These are phyloP conservation scores for Itoplectis maculator DNA, from an alignment of 2,888 invertebrate genomes.

Conservation along the genomic window DNA sequence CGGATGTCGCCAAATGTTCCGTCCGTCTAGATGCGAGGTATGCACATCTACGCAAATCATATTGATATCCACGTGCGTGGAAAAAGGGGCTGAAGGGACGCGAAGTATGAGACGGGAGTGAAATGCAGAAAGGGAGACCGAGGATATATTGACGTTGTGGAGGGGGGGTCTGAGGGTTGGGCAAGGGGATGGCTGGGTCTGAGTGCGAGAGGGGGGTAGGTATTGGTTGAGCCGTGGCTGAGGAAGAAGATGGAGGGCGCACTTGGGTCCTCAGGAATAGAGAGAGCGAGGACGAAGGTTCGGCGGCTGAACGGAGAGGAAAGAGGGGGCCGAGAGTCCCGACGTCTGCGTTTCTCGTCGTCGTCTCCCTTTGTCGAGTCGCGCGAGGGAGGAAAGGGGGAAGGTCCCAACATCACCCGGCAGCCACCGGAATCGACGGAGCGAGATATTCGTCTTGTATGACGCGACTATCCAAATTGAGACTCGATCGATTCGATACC, in stretches of 20 bases:
- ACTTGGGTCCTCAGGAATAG: slow-evolving; percentile 47
- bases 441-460: slow-evolving; percentile 78
- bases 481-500: slow-evolving; percentile 78
- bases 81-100: too few relatives aligned
- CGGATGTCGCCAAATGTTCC: not conserved
- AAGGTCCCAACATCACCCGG: slow-evolving; percentile 48
- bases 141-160: slow-evolving; percentile 56
- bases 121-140: slow-evolving; percentile 45
- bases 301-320: too few relatives aligned
- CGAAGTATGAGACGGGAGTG: slow-evolving; percentile 51
- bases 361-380: slow-evolving; percentile 55
- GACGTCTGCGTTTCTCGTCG: slow-evolving; percentile 50
- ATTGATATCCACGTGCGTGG: slow-evolving; percentile 58
- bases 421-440: slow-evolving; percentile 69
- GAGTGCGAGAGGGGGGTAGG: too few relatives aligned
- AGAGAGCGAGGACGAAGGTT: slow-evolving; percentile 18
- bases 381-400: not conserved
- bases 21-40: not conserved
- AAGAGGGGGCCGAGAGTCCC: slow-evolving; percentile 23
- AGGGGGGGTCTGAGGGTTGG: not conserved
- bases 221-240: slow-evolving; percentile 19
- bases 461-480: slow-evolving; percentile 79
- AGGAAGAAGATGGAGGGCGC: slow-evolving; percentile 39
- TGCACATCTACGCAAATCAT: slow-evolving; percentile 38
- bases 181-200: too few relatives aligned